phyloP scores from a whole-genome alignment of 2,797 vertebrate species.

The Masticophis lateralis region DNA sequence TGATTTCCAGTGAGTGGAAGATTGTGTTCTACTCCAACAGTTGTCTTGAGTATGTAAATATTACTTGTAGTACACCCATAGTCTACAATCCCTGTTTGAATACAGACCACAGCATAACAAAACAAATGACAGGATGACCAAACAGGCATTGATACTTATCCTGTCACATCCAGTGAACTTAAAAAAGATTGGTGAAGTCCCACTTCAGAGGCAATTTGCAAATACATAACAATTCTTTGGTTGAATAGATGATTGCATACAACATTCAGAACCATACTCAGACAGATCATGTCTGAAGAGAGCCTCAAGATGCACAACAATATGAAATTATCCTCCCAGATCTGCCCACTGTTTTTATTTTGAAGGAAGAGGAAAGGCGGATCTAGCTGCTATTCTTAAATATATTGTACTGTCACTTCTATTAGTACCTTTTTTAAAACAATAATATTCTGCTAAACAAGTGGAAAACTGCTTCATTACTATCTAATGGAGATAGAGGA shows the following conservation, averaged over 20 bases:
- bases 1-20: neutral
- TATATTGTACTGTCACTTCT: neutral
- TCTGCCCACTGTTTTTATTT: neutral
- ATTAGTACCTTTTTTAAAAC: neutral
- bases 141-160: neutral
- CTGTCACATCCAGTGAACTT: neutral
- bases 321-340: neutral
- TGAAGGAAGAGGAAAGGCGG: neutral
- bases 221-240: neutral
- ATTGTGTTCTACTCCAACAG: neutral
- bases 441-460: accelerated
- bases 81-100: neutral
- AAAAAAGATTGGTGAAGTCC: neutral
- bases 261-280: neutral
- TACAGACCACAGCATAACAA: neutral
- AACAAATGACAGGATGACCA: neutral
- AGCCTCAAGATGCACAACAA: neutral
- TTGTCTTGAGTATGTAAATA: neutral
- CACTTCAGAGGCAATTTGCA: neutral
- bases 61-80: neutral
- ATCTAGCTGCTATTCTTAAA: neutral
- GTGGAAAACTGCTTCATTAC: neutral
- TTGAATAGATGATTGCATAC: neutral
- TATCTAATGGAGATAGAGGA: too few relatives aligned
- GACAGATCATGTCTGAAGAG: neutral